Evolutionary conservation across 1,140 invertebrate genomes (phyloP).

Genomic region (Agrilus planipennis): DNA sequence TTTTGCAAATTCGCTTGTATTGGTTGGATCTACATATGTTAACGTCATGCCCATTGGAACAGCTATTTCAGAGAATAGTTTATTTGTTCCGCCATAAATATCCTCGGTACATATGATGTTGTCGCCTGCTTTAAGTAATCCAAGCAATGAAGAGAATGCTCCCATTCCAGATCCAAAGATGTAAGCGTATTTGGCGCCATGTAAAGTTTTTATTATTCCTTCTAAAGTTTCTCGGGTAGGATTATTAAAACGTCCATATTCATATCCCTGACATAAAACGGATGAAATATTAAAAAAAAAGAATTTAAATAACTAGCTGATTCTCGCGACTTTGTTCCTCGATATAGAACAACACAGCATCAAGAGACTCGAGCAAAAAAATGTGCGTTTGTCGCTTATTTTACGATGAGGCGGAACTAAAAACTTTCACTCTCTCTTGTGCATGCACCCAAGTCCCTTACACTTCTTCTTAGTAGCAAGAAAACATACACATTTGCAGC

Average conservation of each 20-base stretch:
- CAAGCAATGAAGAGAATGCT: slow-evolving; percentile 61
- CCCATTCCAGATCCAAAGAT: slow-evolving; percentile 85
- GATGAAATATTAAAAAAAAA: slow-evolving; percentile 26
- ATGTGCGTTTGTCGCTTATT: too few species aligned
- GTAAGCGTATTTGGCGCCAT: slow-evolving; percentile 79
- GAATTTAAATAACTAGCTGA: too few species aligned
- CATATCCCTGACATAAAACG: slow-evolving; percentile 58
- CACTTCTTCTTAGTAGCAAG: too few species aligned
- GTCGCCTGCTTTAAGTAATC: slow-evolving; percentile 73
- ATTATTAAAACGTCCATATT: slow-evolving; percentile 92
- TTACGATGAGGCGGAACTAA: too few species aligned
- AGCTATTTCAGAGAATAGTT: slow-evolving; percentile 49
- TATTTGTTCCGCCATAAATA: slow-evolving; percentile 88
- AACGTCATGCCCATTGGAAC: slow-evolving; percentile 56
- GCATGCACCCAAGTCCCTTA: too few species aligned
- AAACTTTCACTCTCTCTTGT: too few species aligned
- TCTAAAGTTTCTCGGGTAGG: slow-evolving; percentile 85
- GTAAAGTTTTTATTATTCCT: slow-evolving; percentile 78
- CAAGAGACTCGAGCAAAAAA: too few species aligned
- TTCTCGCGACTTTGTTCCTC: too few species aligned
- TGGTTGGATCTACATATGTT: slow-evolving; percentile 72
- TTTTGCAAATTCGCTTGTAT: slow-evolving; percentile 52
- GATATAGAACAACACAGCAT: too few species aligned
- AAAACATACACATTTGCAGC: too few species aligned
- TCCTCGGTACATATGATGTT: slow-evolving; percentile 88